Base-by-base conservation (phyloP, 1,140 invertebrate genomes). In the Drosophila navojoa region DNA sequence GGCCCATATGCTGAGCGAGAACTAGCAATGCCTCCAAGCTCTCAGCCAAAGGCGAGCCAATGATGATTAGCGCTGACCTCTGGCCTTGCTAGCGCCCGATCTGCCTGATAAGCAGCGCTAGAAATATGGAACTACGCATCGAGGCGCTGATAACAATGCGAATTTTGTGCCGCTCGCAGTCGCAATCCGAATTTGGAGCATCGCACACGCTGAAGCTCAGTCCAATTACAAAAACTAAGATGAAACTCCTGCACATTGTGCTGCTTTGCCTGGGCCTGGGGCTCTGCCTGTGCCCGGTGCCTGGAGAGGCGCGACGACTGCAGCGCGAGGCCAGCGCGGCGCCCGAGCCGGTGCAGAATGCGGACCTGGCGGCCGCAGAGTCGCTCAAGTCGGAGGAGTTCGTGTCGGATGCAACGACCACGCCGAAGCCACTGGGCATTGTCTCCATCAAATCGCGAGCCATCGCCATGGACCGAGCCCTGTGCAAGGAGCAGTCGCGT, bases 361-460 rank as follows among this genome's bases (percentile, higher is more conserved):
- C 29, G 9, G 19, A 13, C 11, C 5, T 35, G 16, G 35, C 9
- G 32, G 40, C 35, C 25, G 42, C 38, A 7, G 60, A 55, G 1
- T 42, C 50, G 1, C 35, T 50, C 1, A 40, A 50, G 1, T 35
- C 44, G 13, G 66, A 62, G 9, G 54, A 60, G 10, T 72, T 68
- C 19, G 19, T 72, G 9, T 72, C 63, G 55, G 70, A 72, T 45
- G 63, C 49, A 10, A 47, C 54, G 9, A 63, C 58, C 4, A 60
- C 49, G 2, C 7, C 53, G 1, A 53, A 64, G 13, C 57, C 61
- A 1, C 52, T 73, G 60, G 64, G 68, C 38, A 85, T 79, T 3
- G 77, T 75, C 0, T 76, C 90, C 10, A 82, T 91, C 44, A 90
- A 86, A 54, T 78, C 86, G 9, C 81, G 90, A 1, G 90, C 84